These are phyloP conservation scores for Numenius phaeopus DNA, from an alignment of 2,797 vertebrate genomes.

Conservation along the genomic window DNA sequence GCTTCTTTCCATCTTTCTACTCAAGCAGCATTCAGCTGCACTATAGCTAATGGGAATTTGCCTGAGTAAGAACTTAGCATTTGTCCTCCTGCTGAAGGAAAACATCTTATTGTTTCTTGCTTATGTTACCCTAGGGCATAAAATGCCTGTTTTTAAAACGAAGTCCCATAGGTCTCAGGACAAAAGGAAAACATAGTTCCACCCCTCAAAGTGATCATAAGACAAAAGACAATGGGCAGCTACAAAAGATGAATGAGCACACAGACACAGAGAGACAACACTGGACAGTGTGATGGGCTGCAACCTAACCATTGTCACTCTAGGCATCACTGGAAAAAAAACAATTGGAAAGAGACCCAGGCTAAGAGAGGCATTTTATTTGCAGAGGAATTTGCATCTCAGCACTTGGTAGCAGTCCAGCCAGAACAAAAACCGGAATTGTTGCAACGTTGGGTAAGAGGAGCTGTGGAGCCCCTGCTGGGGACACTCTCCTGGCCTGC, in stretches of 20 bases:
- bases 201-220: neutral
- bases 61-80: neutral
- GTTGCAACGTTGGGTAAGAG: neutral
- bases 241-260: neutral
- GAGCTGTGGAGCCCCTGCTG: accelerated
- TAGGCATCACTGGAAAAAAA: conserved; percentile 19
- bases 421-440: conserved; percentile 26
- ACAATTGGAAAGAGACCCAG: neutral
- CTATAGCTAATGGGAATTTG: neutral
- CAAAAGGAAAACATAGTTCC: conserved; percentile 27
- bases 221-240: conserved; percentile 24
- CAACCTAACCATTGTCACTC: neutral
- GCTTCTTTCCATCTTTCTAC: neutral
- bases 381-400: conserved; percentile 28
- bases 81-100: neutral
- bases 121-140: neutral
- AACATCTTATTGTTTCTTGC: neutral
- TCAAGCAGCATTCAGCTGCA: neutral
- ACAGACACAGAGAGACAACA: neutral
- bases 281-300: neutral
- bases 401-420: conserved; percentile 35
- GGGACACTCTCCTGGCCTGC: neutral
- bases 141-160: neutral
- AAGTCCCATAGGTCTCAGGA: neutral
- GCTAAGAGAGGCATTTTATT: conserved; percentile 20